Evolutionary conservation across 2,113 vertebrate genomes (phyloP), one percentile per base, ranked within the genome.

Genomic region (Isurus oxyrinchus): DNA sequence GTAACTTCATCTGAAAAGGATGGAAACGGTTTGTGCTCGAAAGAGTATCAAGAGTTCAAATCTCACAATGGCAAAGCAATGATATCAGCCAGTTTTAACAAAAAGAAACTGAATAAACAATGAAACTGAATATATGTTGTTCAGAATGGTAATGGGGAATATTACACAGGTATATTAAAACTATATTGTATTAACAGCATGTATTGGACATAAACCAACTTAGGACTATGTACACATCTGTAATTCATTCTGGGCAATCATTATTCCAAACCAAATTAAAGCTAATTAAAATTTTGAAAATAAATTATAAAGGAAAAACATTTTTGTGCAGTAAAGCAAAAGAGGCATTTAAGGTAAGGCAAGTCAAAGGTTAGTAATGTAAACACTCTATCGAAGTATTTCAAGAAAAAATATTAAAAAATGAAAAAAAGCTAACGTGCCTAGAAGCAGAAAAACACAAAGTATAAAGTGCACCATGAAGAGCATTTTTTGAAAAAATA

Each of bases 201-300:
- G 5, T 57, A 25, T 31, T 90, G 53, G 87, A 44, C 53, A 27
- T 21, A 90, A 90, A 27, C 25, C 53, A 90, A 90, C 16, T 93
- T 49, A 61, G 31, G 31, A 93, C 31, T 61, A 13, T 57, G 21
- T 31, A 93, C 53, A 57, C 57, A 93, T 61, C 90, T 61, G 90
- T 61, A 61, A 61, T 61, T 93, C 90, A 93, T 93, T 93, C 57
- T 31, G 57, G 21, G n/a, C 13, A 93, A 8, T 23, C 57, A 93
- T 93, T 61, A 93, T n/a, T 93, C 90, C 90, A 93, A 40, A 61
- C 35, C 13, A 93, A 93, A 57, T 57, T 93, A 93, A 61, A 93
- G 90, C 23, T 93, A 16, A 90, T 90, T 90, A 90, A 55, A 61
- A 35, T 61, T 31, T 93, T 93, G 27, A 61, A 61, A 93, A n/a